Percentiles rank a stretch among this genome's conserved stretches.
These are phyloP conservation scores for Oophaga pumilio DNA, from an alignment of 2,113 vertebrate genomes.

Conservation along the genomic window DNA sequence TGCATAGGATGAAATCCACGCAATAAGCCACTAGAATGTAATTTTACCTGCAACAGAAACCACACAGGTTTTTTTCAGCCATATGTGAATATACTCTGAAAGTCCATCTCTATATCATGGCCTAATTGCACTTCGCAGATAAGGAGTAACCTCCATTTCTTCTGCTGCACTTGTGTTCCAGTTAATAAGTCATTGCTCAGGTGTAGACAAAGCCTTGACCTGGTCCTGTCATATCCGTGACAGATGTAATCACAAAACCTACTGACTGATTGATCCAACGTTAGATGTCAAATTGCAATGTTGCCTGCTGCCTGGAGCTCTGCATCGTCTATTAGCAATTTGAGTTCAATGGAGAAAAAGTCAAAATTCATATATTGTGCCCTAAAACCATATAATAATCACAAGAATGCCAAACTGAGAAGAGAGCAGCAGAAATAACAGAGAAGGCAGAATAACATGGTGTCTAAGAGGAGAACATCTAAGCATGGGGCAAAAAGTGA, in stretches of 20 bases:
- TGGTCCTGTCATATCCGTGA: not conserved
- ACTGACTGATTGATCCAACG: conserved; percentile 21
- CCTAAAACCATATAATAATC: not conserved
- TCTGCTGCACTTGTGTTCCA: not conserved
- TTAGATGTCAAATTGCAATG: conserved; percentile 12
- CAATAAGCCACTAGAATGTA: too few species aligned
- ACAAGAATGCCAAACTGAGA: not conserved
- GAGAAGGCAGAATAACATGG: too few species aligned
- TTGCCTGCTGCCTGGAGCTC: not conserved
- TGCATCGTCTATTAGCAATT: not conserved
- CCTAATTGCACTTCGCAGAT: not conserved
- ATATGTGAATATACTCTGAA: too few species aligned
- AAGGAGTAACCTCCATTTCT: not conserved
- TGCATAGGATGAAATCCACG: too few species aligned
- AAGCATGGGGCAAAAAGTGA: too few species aligned
- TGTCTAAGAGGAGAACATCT: too few species aligned
- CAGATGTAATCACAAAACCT: conserved; percentile 9
- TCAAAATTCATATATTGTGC: not conserved
- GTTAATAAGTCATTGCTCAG: not conserved
- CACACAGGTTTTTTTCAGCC: too few species aligned
- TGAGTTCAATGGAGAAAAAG: conserved; percentile 2
- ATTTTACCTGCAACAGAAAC: too few species aligned
- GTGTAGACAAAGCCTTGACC: not conserved
- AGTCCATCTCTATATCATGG: not conserved
- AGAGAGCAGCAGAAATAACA: not conserved